Base-by-base conservation (phyloP, 2,797 vertebrate species). In the Sebastes paucispinis region DNA sequence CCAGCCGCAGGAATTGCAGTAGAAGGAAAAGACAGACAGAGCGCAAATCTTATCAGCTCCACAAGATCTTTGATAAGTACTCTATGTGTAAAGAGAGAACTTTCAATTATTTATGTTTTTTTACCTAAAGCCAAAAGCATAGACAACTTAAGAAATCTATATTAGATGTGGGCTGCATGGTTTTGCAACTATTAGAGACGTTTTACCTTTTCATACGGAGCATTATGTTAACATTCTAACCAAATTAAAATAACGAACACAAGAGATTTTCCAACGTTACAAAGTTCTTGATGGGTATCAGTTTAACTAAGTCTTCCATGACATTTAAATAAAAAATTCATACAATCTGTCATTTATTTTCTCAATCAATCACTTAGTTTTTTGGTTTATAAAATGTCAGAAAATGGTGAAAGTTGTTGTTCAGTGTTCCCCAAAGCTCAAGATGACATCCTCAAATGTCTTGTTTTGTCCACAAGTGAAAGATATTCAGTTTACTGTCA, bases 21-120 rank as follows among this genome's bases (percentile, higher is more conserved):
- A 73, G 77, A 71, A 80, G 80, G 60, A 82, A 68, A 31, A 88
- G 80, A 88, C 86, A 88, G 85, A 86, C 63, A 54, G 68, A 52
- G 34, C 75, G 85, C 85, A 83, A 87, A 78, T 84, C 78, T 75
- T 79, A 83, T 34, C 79, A 78, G 70, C 65, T 76, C 36, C 20
- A 81, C 75, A 71, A 67, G 22, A 88, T 82, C 77, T 91, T 72
- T 86, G 69, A 87, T 83, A 67, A 88, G 58, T 18, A 50, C 47
- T 20, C 0, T 50, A 50, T 34, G 64, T 65, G 24, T 24, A 69
- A 57, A 27, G 80, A 83, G 75, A 70, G 25, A 84, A 60, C 29
- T 39, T 57, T 65, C 36, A 75, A 57, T 78, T 83, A 73, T 85
- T 88, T 22, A 13, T 66, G 32, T 54, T 59, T 68, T 67, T 73